Conservation (phyloP, 1,140 invertebrate genomes). For the Drosophila simulans region DNA sequence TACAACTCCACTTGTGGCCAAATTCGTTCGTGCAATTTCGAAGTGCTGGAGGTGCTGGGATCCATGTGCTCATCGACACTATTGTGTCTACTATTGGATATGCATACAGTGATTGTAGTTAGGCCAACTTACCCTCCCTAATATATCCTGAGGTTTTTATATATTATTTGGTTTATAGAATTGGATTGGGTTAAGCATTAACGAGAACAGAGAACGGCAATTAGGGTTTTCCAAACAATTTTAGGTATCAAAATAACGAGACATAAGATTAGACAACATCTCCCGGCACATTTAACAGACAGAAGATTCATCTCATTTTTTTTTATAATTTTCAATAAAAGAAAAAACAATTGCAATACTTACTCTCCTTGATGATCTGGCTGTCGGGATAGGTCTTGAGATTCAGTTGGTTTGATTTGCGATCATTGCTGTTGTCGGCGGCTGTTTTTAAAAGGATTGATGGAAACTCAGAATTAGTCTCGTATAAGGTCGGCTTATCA, state of each 20-base stretch:
- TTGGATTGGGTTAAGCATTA: conserved; percentile 73
- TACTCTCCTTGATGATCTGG: conserved; percentile 93
- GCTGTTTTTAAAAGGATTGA: conserved; percentile 5
- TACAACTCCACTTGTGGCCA: conserved; percentile 49
- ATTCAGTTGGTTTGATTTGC: conserved; percentile 71
- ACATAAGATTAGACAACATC: not conserved
- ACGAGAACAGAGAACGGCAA: conserved; percentile 49
- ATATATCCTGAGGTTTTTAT: conserved; percentile 82
- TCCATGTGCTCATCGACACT: conserved; percentile 26
- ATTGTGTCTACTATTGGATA: conserved; percentile 31
- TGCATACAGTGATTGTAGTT: conserved; percentile 65
- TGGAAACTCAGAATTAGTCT: not conserved
- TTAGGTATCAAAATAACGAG: not conserved
- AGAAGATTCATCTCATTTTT: not conserved
- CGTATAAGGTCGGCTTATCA: not conserved
- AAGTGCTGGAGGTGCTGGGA: conserved; percentile 38
- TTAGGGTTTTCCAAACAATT: conserved; percentile 24
- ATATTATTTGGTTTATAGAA: conserved; percentile 42
- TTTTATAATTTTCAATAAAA: conserved; percentile 5
- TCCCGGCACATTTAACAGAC: conserved; percentile 2
- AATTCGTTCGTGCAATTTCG: conserved; percentile 17
- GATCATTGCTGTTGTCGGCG: conserved; percentile 17
- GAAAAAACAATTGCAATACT: conserved; percentile 84
- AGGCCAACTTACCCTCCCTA: conserved; percentile 84
- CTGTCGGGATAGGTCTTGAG: conserved; percentile 90